Base-by-base conservation (phyloP, 2,888 invertebrate species). In the Sialis fuliginosa region DNA sequence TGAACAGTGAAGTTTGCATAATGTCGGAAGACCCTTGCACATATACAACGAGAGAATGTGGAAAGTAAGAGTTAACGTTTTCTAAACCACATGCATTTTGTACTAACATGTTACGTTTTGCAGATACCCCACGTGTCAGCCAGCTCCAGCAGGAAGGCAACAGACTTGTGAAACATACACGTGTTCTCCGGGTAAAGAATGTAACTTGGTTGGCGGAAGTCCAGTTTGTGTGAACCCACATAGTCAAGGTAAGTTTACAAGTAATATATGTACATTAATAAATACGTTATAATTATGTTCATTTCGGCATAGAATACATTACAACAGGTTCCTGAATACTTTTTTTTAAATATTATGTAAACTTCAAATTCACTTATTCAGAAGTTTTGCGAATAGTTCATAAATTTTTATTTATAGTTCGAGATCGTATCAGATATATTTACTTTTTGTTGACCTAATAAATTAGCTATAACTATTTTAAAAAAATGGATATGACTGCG, bases 1-100 rank as follows among this genome's bases (percentile, higher is more conserved):
- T 75, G 47, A 77, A 74, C 58, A 79, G 68, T 57, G 75, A 86
- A 65, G 73, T 75, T 49, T 86, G 86, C 63, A 74, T 82, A 48
- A 71, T 81, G 59, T 74, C 72, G 1, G 77, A 79, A 56, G 83
- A 84, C 55, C 78, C 81, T 1, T 86, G 86, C 61, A 66, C 70
- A 9, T 72, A 69, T 54, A 72, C 74, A 52, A 64, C 68, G 51
- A 68, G 70, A 48, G 61, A 64, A 51, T 66, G 66, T 56, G 66
- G 66, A 55, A 56, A 56, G 66, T 66, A 58, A 59, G 65, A 22
- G 22, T 22, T 22, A 22, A 22, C 22, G 22, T 2, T 22, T 22
- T 22, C 22, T 22, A 22, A 22, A 22, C 22, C 4, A 22, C 22
- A 4, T 22, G 22, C 22, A 22, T 4, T 22, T 22, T 22, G 22